Evolutionary conservation across 2,113 vertebrate species (phyloP), one percentile per base, ranked within the genome.

Genomic region (Albula goreensis): DNA sequence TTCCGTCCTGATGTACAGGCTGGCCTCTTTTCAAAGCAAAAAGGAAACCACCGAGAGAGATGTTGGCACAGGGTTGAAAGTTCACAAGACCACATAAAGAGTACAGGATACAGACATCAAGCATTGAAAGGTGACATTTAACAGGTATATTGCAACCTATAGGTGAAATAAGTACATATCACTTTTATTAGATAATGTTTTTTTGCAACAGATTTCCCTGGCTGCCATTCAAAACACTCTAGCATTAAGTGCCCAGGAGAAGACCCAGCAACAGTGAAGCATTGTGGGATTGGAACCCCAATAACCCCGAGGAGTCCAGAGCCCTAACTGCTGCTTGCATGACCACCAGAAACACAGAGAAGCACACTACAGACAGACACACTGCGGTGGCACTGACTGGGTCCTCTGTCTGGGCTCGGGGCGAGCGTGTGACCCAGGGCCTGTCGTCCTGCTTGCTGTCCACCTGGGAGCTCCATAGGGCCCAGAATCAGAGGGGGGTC

Each of bases 401-500:
- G 57, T 80, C 81, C 53, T 85, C 78, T 22, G 31, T 5, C 48
- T 63, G 78, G 41, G 85, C 41, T 48, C 78, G 80, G 49, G 89
- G 90, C 6, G 53, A 88, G n/a, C 82, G 78, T 83, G 84, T 82
- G 10, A 63, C 82, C 86, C 89, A 90, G 83, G 2, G 91, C 87
- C 78, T 57, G 41, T 89, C 86, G 13, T 95, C 90, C 84, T 79
- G 89, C 50, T 90, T 87, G 0, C 86, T 85, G 82, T 88, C 81
- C 78, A 56, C 1, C 1, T 2, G 88, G 81, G 51, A 92, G 92
- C 63, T 95, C 93, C 88, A 90, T 25, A 7, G 93, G 93, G 85
- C 92, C 91, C 87, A 92, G 85, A 0, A 85, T 81, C 81, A 12
- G 25, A 0, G 78, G 78, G 78, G n/a, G 70, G 17, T 74, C 49